These are phyloP conservation scores for Eremobia ochroleuca DNA, from an alignment of 2,888 invertebrate species.

Conservation along the genomic window DNA sequence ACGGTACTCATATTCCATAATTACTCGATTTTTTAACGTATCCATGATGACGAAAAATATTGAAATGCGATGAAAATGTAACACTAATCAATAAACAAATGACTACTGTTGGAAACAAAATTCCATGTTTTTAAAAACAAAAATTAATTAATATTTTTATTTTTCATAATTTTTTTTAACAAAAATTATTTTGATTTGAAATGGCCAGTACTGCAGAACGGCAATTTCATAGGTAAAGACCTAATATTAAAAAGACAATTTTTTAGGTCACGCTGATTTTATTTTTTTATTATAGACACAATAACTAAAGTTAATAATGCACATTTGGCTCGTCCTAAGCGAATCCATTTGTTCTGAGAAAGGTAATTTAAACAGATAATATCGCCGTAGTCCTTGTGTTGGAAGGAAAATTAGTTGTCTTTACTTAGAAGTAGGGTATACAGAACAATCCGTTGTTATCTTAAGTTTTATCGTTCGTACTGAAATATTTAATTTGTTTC, in stretches of 20 bases:
- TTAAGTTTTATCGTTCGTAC: conserved; percentile 66
- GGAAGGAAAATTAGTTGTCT: conserved; percentile 64
- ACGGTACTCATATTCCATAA: too few species aligned
- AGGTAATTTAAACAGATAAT: conserved; percentile 71
- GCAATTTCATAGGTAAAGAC: too few species aligned
- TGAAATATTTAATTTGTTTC: conserved; percentile 62
- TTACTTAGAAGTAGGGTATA: conserved; percentile 62
- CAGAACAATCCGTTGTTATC: conserved; percentile 67
- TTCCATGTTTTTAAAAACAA: too few species aligned
- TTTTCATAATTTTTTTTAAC: too few species aligned
- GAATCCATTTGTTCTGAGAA: conserved; percentile 65
- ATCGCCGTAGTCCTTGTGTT: conserved; percentile 56
- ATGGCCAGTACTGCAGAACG: too few species aligned
- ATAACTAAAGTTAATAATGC: not conserved
- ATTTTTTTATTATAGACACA: not conserved
- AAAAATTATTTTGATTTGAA: too few species aligned
- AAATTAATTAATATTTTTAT: too few species aligned
- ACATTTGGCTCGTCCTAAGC: conserved; percentile 40
- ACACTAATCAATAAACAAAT: too few species aligned
- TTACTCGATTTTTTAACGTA: too few species aligned
- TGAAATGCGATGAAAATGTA: too few species aligned
- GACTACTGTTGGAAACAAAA: too few species aligned
- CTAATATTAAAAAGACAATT: not conserved
- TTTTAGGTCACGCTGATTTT: not conserved
- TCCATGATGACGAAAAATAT: too few species aligned